Evolutionary conservation across 2,797 vertebrate genomes (phyloP), one percentile per base, ranked within the genome.

Genomic region (Bufotes viridis): DNA sequence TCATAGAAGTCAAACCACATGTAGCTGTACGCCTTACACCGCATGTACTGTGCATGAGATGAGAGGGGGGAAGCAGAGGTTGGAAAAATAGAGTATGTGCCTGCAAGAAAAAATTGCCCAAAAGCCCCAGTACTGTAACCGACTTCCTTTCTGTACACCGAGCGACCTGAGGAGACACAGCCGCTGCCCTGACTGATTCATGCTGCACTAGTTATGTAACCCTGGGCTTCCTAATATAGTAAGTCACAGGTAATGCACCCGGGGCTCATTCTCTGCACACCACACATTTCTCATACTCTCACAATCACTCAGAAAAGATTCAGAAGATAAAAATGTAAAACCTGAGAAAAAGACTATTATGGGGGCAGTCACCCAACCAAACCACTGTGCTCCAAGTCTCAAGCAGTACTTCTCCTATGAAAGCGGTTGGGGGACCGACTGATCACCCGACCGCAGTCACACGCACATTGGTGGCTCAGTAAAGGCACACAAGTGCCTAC

Each of bases 101-200:
- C 24, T 81, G 49, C 60, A n/a, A 81, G 12, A 81, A 63, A 75
- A 89, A 85, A 84, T 89, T 81, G 80, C 20, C 87, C 78, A 89
- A 89, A 89, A 89, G 84, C 78, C 88, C 88, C 88, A 22, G n/a
- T 82, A 85, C 67, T 74, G 81, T 85, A 81, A 75, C 18, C 13
- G 15, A 82, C 84, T 89, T 89, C 88, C 88, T 81, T 81, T 89
- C 51, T 82, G 81, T 79, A n/a, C 65, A 75, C 53, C 51, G 26
- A 72, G 29, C 9, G 42, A 70, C 29, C 8, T 79, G n/a, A 51
- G 29, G 29, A 42, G 34, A 53, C 29, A 7, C 7, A 7, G 22
- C 24, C n/a, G 65, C 67, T 74, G 22, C 26, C 13, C 55, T 1
- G 51, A 15, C 13, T 86, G 65, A 80, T 86, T 86, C 53, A 81